phyloP scores from a whole-genome alignment of 1,140 invertebrate species.

The Pseudachorutes palmiensis region DNA sequence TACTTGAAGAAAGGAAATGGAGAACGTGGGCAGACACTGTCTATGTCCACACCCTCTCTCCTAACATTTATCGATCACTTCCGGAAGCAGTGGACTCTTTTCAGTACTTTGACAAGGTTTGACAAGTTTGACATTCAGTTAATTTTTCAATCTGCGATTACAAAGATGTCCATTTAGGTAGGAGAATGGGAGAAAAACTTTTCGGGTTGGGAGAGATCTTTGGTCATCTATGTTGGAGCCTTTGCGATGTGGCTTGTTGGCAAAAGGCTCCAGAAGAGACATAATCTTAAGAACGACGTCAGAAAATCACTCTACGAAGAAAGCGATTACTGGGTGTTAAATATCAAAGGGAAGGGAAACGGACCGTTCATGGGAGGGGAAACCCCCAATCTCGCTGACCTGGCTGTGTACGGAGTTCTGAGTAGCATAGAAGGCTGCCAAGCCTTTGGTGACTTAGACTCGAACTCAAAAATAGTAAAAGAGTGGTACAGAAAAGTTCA shows the following conservation, averaged over 20 bases:
- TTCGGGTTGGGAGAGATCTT: slow-evolving; percentile 65
- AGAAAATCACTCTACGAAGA: slow-evolving; percentile 82
- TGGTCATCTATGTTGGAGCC: slow-evolving; percentile 91
- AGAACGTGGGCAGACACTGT: slow-evolving; percentile 86
- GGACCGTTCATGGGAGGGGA: slow-evolving; percentile 68
- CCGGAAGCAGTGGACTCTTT: slow-evolving; percentile 81
- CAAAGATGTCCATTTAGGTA: slow-evolving; percentile 48
- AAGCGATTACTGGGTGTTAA: slow-evolving; percentile 67
- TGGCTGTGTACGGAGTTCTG: slow-evolving; percentile 86
- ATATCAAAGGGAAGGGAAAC: slow-evolving; percentile 59
- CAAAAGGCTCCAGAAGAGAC: slow-evolving; percentile 76
- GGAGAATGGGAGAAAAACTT: slow-evolving; percentile 90
- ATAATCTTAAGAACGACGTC: slow-evolving; percentile 80
- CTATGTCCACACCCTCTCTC: slow-evolving; percentile 85
- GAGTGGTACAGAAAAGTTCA: slow-evolving; percentile 47
- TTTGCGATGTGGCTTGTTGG: slow-evolving; percentile 87
- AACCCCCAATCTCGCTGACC: slow-evolving; percentile 82
- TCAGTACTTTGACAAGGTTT: slow-evolving; percentile 74
- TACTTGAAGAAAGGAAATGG: slow-evolving; percentile 82
- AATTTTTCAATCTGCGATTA: background rate
- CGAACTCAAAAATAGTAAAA: slow-evolving; percentile 59
- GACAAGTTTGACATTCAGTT: background rate
- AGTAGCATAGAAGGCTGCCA: slow-evolving; percentile 90
- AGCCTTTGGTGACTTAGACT: slow-evolving; percentile 74
- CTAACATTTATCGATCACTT: slow-evolving; percentile 73